Evolutionary conservation across 1,140 invertebrate genomes (phyloP), one percentile per base, ranked within the genome.

Genomic region (Linepithema humile): DNA sequence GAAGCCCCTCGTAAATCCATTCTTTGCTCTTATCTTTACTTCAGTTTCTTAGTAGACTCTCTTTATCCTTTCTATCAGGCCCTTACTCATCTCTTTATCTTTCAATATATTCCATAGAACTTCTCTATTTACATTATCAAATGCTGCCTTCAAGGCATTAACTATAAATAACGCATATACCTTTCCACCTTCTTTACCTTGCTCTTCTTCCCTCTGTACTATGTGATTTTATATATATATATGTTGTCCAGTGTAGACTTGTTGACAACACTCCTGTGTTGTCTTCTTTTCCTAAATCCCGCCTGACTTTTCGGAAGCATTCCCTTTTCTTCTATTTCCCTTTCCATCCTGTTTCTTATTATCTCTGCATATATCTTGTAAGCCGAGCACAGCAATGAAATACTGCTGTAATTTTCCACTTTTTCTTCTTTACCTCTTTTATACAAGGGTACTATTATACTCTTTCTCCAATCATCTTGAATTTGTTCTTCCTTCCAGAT

Each of bases 231-330:
- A n/a, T 84, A 12, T 0, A 84, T 6, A 38, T 45, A 87, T 1
- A 87, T 82, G n/a, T 75, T 69, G 17, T 87, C 75, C 7, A 82
- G 60, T 3, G 83, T 82, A 0, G 60, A 64, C n/a, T n/a, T n/a
- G n/a, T n/a, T n/a, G n/a, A n/a, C n/a, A n/a, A n/a, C n/a, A n/a
- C n/a, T n/a, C n/a, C n/a, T n/a, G n/a, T n/a, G n/a, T n/a, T n/a
- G n/a, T 17, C 43, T 83, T 74, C 55, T 20, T 12, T 57, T 74
- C 1, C 35, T 40, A 1, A 74, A 74, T 0, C 32, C 70, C 4
- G 35, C 72, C 1, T 74, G 86, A 26, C 20, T 73, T 12, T 85
- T 55, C 0, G 64, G 57, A 0, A 83, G 4, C 1, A 67, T 26
- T 10, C 17, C 20, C 64, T 65, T 74, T 3, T 45, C 10, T 62